Conservation (phyloP, 2,797 vertebrate species). For the Enteromius unitaeniatus region DNA sequence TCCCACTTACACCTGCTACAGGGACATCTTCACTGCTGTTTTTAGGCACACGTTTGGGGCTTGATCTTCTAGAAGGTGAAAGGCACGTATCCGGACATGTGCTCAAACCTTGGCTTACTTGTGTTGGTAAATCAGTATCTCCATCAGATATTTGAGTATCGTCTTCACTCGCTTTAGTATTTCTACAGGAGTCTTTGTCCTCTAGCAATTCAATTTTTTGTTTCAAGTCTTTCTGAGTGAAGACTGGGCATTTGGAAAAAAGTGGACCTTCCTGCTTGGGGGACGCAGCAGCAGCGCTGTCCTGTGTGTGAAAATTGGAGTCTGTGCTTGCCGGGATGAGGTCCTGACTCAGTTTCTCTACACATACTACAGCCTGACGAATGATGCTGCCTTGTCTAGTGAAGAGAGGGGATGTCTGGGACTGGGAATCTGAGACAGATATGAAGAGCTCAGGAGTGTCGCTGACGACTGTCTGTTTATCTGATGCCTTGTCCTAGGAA, state of each 20-base stretch:
- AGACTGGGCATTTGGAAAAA: conserved; percentile 57
- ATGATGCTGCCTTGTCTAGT: background rate
- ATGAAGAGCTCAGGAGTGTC: conserved; percentile 58
- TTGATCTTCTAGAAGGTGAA: conserved; percentile 12
- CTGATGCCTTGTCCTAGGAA: conserved; percentile 30
- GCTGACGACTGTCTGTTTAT: conserved; percentile 59
- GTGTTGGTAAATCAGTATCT: background rate
- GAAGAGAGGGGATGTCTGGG: conserved; percentile 60
- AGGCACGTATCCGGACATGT: conserved; percentile 28
- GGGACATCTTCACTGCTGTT: background rate
- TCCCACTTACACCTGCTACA: conserved; percentile 19
- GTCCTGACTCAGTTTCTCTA: conserved; percentile 81
- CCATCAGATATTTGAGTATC: conserved; percentile 11
- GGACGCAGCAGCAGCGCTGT: conserved; percentile 13
- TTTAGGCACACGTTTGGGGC: background rate
- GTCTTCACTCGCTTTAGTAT: background rate
- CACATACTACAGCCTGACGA: conserved; percentile 67
- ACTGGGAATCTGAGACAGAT: conserved; percentile 26
- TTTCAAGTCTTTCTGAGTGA: conserved; percentile 38
- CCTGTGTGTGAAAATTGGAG: conserved; percentile 68
- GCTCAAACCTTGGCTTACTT: conserved; percentile 34
- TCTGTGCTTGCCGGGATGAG: conserved; percentile 77
- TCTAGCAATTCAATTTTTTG: background rate
- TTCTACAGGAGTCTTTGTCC: background rate
- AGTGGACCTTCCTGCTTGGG: conserved; percentile 53